Evolutionary conservation across 2,797 vertebrate genomes (phyloP).

Genomic region (Argyrosomus regius): DNA sequence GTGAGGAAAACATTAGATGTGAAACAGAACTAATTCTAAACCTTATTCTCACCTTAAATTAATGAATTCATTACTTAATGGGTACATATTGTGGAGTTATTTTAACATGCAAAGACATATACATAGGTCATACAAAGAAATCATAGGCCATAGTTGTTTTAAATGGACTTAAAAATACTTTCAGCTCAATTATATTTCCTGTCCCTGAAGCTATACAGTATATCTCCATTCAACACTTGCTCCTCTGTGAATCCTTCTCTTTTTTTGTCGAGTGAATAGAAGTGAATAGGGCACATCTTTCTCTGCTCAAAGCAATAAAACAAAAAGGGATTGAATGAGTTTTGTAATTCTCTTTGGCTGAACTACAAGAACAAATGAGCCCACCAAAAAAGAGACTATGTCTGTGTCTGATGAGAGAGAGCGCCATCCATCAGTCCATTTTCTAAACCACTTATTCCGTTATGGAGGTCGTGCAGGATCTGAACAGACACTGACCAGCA

Average conservation of each 20-base stretch:
- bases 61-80: too few species aligned
- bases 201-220: conserved; percentile 26
- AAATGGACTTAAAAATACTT: conserved; percentile 29
- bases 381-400: conserved; percentile 22
- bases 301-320: conserved; percentile 53
- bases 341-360: conserved; percentile 52
- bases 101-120: not conserved
- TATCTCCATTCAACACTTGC: conserved; percentile 62
- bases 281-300: conserved; percentile 53
- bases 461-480: not conserved
- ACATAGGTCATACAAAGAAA: not conserved
- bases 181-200: conserved; percentile 33
- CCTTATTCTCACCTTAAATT: too few species aligned
- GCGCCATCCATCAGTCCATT: conserved; percentile 1
- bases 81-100: not conserved
- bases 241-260: conserved; percentile 53
- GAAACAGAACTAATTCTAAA: not conserved
- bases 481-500: not conserved
- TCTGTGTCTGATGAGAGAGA: conserved; percentile 11
- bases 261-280: conserved; percentile 44
- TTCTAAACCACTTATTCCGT: conserved; percentile 5
- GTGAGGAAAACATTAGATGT: not conserved
- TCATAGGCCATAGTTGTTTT: conserved; percentile 4
- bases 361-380: conserved; percentile 40
- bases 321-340: conserved; percentile 55